Percentiles rank a stretch among this genome's conserved stretches.
Conservation (phyloP, 1,140 invertebrate genomes). For the Lepidurus arcticus region DNA sequence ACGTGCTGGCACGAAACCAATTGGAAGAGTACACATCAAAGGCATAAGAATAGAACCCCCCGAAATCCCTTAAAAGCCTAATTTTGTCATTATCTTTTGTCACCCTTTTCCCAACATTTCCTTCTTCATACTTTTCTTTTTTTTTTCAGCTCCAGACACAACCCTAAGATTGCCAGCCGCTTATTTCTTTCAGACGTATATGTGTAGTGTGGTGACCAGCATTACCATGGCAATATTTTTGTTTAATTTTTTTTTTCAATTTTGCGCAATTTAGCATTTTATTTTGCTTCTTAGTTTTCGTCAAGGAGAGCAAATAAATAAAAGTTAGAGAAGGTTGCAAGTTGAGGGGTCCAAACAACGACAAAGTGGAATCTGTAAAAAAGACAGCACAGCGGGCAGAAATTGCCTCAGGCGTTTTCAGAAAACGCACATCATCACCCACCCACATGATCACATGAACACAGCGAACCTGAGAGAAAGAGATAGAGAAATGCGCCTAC, state of each 20-base stretch:
- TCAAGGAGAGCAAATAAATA: not conserved
- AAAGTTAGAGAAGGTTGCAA: not conserved
- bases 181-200: too few relatives aligned
- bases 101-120: not conserved
- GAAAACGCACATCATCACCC: not conserved
- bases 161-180: not conserved
- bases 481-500: not conserved
- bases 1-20: too few relatives aligned
- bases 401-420: not conserved
- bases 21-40: too few relatives aligned
- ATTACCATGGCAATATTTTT: too few relatives aligned
- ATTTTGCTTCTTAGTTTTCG: too few relatives aligned
- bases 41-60: too few relatives aligned
- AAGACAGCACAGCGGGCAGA: conserved; percentile 3
- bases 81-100: not conserved
- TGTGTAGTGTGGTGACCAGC: too few relatives aligned
- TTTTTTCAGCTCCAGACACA: not conserved
- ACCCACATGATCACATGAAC: not conserved
- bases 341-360: not conserved
- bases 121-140: not conserved
- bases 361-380: not conserved
- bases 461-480: not conserved
- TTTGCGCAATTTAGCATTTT: too few relatives aligned
- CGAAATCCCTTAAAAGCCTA: not conserved
- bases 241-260: too few relatives aligned